Evolutionary conservation across 1,140 invertebrate genomes (phyloP), one percentile per base, ranked within the genome.

Genomic region (Dendroctonus valens): DNA sequence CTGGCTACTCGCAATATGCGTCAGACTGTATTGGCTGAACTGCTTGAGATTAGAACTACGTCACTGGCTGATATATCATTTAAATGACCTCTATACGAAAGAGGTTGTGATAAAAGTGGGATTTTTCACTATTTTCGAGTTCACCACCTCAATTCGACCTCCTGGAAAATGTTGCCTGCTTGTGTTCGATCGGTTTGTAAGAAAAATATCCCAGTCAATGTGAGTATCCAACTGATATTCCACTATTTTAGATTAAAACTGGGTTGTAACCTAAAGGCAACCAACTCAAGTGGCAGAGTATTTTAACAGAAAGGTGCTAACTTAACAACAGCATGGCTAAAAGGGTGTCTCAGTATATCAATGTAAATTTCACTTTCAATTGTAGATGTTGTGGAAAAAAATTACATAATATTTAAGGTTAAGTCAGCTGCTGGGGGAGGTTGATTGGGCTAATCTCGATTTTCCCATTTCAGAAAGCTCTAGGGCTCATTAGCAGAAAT

Each of bases 401-500:
- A 51, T 67, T 67, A 67, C 52, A 67, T 67, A 67, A 67, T 48
- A 44, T 11, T 55, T 68, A 11, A 66, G 54, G 54, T 66, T 58
- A 59, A 26, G 41, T 3, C 7, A 58, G 6, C 15, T 3, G 26
- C 26, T 26, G 26, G 26, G 26, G 26, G 15, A 44, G 11, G 12
- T 12, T 42, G 38, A 41, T 46, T 37, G 49, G 41, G 39, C 38
- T 38, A 8, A 9, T 5, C 12, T 39, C 5, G 37, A 44, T 61
- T 69, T 59, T 63, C 40, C 4, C 49, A 15, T 71, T 72, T 65
- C 51, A 72, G 70, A 72, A 72, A 66, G 67, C 68, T 11, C 53
- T 69, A n/a, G 70, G 64, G n/a, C 74, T 54, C 69, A 70, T 77
- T 59, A 73, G 80, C 52, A 84, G 81, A 70, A 85, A 81, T 68